A percentile compares a stretch with the other conserved stretches of the same genome.
Evolutionary conservation across 2,888 invertebrate species (phyloP).

Genomic region (Scaptomyza tumidula): DNA sequence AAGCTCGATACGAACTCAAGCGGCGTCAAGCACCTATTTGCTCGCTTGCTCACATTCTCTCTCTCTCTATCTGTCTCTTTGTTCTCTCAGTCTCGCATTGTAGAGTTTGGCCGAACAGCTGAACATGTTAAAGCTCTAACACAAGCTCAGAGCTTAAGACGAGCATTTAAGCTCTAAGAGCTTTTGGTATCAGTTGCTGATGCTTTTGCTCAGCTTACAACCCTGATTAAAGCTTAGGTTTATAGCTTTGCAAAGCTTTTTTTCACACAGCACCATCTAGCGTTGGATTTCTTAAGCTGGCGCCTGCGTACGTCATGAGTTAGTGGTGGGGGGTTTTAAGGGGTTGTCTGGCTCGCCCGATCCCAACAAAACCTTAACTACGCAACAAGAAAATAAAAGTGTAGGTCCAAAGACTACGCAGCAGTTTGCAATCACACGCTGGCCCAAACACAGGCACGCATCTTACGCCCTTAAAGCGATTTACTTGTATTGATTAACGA

Average conservation of each 20-base stretch:
- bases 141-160: slow-evolving; percentile 25
- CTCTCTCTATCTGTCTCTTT: neutral
- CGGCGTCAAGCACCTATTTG: slow-evolving; percentile 46
- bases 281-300: slow-evolving; percentile 1
- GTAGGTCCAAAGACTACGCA: slow-evolving; percentile 10
- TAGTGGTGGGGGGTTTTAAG: neutral
- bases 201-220: neutral
- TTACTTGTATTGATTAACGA: slow-evolving; percentile 21
- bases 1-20: slow-evolving; percentile 63
- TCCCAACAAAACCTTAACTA: slow-evolving; percentile 16
- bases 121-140: slow-evolving; percentile 20
- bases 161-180: slow-evolving; percentile 18
- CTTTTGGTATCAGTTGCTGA: slow-evolving; percentile 4
- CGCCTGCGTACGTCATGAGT: slow-evolving; percentile 28
- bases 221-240: neutral
- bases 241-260: slow-evolving; percentile 20
- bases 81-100: neutral
- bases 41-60: slow-evolving; percentile 3
- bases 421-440: slow-evolving; percentile 21
- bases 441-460: slow-evolving; percentile 5
- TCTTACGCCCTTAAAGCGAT: slow-evolving; percentile 14
- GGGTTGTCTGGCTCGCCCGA: neutral
- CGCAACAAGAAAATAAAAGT: neutral
- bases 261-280: slow-evolving; percentile 27
- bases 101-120: slow-evolving; percentile 30